Evolutionary conservation across 2,888 invertebrate species (phyloP).

Genomic region (Pharmacophagus antenor): DNA sequence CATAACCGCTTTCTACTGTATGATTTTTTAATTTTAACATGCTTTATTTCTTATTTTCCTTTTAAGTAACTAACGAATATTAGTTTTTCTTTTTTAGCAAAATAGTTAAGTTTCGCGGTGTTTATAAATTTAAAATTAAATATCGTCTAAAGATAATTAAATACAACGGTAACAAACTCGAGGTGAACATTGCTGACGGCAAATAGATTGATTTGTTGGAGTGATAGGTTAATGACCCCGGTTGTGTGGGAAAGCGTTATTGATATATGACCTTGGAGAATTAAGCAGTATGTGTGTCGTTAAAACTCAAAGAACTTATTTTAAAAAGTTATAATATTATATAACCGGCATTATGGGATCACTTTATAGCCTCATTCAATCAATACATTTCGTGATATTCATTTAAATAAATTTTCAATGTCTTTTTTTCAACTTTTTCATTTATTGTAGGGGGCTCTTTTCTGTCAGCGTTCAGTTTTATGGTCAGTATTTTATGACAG

Average conservation of each 20-base stretch:
- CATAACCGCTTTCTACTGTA: neutral
- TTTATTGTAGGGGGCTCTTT: neutral
- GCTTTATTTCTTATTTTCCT: neutral
- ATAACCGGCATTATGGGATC: no score
- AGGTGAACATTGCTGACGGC: neutral
- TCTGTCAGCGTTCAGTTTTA: neutral
- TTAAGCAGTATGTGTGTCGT: neutral
- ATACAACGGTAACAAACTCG: no score
- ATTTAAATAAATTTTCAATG: neutral
- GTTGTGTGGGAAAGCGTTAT: neutral
- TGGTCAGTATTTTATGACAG: slow-evolving; percentile 4
- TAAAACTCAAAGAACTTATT: neutral
- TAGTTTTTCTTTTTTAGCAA: no score
- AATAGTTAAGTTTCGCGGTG: no score
- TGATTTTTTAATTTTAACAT: neutral
- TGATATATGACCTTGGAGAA: neutral
- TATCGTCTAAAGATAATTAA: no score
- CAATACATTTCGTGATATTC: neutral
- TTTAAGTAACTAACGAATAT: no score
- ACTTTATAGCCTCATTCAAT: no score
- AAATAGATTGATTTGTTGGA: neutral
- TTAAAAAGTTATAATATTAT: no score
- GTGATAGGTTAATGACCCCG: neutral
- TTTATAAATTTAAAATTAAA: no score
- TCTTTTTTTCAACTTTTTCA: neutral